A percentile compares a stretch with the other conserved stretches of the same genome.
These are phyloP conservation scores for Penaeus vannamei DNA, from an alignment of 1,140 invertebrate species.

Conservation along the genomic window DNA sequence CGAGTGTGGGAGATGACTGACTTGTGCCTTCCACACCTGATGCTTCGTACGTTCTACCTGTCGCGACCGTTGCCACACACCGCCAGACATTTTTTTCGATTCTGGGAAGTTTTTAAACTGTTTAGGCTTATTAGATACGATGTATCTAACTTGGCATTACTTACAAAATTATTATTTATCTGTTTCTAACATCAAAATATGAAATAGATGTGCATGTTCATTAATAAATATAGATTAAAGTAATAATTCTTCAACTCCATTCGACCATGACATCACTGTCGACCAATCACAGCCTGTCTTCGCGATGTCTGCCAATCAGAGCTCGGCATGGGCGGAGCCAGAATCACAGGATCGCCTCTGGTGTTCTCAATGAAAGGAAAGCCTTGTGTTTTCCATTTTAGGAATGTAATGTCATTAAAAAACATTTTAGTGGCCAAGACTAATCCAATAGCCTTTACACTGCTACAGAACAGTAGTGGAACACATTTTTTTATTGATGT, in stretches of 20 bases:
- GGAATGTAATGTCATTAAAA: constrained; percentile 26
- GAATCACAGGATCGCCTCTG: constrained; percentile 8
- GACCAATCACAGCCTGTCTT: constrained; percentile 1
- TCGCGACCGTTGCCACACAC: background rate
- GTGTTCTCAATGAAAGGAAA: constrained; percentile 1
- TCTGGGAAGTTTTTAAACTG: background rate
- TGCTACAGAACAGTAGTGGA: constrained; percentile 18
- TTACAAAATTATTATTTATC: background rate
- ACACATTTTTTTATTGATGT: background rate
- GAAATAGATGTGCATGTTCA: background rate
- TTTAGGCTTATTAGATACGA: background rate
- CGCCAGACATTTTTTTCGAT: background rate
- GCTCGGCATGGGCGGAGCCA: background rate
- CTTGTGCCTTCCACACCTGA: background rate
- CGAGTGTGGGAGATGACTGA: constrained; percentile 18
- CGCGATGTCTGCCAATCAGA: background rate
- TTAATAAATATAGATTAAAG: background rate
- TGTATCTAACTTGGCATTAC: background rate
- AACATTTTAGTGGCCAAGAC: constrained; percentile 19
- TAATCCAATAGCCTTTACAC: background rate
- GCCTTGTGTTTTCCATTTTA: constrained; percentile 5
- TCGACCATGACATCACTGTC: constrained; percentile 22
- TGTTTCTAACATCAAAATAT: background rate
- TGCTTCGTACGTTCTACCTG: background rate
- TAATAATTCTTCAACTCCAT: background rate